Evolutionary conservation across 2,888 invertebrate species (phyloP).

Genomic region (Lasioglossum malachurum): DNA sequence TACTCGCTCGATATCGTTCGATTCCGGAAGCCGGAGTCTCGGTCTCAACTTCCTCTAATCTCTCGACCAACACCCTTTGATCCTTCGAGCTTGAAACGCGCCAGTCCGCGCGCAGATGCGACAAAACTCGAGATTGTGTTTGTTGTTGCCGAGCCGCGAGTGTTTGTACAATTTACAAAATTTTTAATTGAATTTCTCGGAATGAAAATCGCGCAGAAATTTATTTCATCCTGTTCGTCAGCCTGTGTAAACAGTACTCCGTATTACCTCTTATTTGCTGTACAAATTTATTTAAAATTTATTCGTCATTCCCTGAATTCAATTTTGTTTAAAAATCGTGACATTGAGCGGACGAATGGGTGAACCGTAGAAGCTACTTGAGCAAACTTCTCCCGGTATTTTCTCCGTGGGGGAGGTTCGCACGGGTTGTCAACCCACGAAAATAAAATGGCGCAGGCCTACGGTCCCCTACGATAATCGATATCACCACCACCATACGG

Average conservation of each 20-base stretch:
- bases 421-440: neutral
- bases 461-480: conserved; percentile 59
- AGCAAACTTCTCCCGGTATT: neutral
- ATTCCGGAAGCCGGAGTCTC: neutral
- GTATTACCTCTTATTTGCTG: neutral
- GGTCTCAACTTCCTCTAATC: neutral
- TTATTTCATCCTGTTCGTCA: neutral
- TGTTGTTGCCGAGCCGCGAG: neutral
- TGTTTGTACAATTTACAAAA: neutral
- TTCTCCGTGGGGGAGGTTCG: no score
- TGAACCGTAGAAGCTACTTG: neutral
- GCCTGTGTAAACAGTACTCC: neutral
- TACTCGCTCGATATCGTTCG: neutral
- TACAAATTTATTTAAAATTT: neutral
- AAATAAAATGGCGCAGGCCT: conserved; percentile 29
- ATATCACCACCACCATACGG: conserved; percentile 31
- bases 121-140: neutral
- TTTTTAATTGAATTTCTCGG: neutral
- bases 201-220: neutral
- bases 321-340: neutral
- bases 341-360: neutral
- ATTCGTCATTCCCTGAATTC: neutral
- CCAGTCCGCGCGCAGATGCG: neutral
- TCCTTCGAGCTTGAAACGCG: neutral
- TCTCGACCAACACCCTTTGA: neutral